A percentile compares a stretch with the other conserved stretches of the same genome.
phyloP scores from a whole-genome alignment of 1,140 invertebrate genomes.

The Platyscapa corneri region DNA sequence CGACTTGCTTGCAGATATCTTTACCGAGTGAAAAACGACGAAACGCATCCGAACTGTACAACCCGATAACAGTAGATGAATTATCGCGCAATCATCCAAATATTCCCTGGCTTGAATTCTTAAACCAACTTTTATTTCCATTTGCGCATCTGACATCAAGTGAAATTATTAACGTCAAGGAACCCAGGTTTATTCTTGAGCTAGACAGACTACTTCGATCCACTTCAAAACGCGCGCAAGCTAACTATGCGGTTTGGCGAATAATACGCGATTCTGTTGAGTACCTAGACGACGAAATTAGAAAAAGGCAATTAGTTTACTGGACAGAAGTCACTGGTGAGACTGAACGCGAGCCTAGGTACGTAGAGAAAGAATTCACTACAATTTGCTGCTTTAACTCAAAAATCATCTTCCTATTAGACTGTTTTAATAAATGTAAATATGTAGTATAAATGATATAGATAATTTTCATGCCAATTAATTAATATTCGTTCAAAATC shows the following conservation, averaged over 20 bases:
- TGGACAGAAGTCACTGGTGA: conserved; percentile 75
- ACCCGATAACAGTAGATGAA: conserved; percentile 78
- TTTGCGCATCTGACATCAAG: conserved; percentile 57
- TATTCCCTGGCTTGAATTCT: conserved; percentile 76
- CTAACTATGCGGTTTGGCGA: conserved; percentile 80
- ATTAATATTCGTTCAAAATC: no score
- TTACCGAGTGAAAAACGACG: conserved; percentile 79
- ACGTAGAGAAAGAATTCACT: no score
- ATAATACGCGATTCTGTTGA: conserved; percentile 75
- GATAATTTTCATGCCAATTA: no score
- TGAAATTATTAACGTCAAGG: conserved; percentile 74
- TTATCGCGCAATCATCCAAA: conserved; percentile 72
- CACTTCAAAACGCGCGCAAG: conserved; percentile 78
- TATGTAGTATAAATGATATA: no score
- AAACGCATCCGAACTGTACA: conserved; percentile 80
- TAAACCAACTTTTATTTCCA: conserved; percentile 72
- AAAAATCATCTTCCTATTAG: no score
- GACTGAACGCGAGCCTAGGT: conserved; percentile 74
- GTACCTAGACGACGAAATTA: conserved; percentile 76
- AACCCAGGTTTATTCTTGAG: conserved; percentile 77
- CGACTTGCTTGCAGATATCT: conserved; percentile 70
- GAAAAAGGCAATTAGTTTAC: conserved; percentile 76
- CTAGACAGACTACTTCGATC: conserved; percentile 74
- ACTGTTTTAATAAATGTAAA: no score
- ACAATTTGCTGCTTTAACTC: no score